Base-by-base conservation (phyloP, 2,113 vertebrate species). In the Colius striatus region DNA sequence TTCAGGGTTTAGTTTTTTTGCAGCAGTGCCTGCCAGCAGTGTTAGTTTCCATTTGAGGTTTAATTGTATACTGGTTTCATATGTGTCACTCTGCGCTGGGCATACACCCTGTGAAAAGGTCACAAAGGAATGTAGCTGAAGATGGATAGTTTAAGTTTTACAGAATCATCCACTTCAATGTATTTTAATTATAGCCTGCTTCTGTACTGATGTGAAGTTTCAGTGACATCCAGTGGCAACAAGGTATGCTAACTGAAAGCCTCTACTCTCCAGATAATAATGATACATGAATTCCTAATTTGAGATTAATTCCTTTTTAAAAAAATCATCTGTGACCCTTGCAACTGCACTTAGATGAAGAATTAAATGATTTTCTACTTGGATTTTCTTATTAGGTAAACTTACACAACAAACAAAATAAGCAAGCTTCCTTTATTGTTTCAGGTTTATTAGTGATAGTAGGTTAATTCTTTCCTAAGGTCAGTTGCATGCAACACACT, bases 401-500 rank as follows among this genome's bases (percentile, higher is more conserved):
- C 43, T 93, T 96, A 93, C 78, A 97, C 89, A 90, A 83, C 92
- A 94, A 97, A 96, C 88, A 96, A 91, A 90, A 85, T 78, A 32
- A 72, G 63, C 89, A 50, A 74, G 67, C 70, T 84, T 96, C 83
- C 88, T 87, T 98, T 97, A 94, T 91, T 97, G 92, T 90, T 94
- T 96, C 93, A 75, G 96, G 97, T 98, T 98, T 98, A 98, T 98
- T 98, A 96, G 95, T 94, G 96, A 90, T 82, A 86, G 84, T 84
- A 92, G 78, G 36, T 91, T 95, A 96, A 97, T 97, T 97, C 95
- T 97, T 96, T 98, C 98, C 98, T 98, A 98, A 96, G 98, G 97
- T 98, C 98, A 97, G 97, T 98, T 97, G 99, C 99, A 99, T 99
- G 99, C 99, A 99, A 98, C 98, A 98, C 98, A 97, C 97, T 98